Evolutionary conservation across 2,888 invertebrate genomes (phyloP).

Genomic region (Tromatobia lineatoria): DNA sequence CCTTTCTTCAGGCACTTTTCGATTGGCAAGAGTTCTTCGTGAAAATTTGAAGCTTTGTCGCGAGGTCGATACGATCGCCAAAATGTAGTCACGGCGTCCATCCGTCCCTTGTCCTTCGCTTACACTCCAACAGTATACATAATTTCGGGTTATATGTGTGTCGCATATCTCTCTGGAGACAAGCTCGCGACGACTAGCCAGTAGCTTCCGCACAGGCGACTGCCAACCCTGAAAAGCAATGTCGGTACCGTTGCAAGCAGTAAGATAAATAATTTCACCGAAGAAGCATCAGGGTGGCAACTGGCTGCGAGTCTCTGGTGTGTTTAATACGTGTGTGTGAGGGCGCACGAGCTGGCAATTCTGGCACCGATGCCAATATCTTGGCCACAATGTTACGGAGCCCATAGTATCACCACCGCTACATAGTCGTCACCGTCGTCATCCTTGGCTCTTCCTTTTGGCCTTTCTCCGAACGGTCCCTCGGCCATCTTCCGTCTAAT

Average conservation of each 20-base stretch:
- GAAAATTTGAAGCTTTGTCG: slow-evolving; percentile 25
- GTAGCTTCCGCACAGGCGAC: slow-evolving; percentile 51
- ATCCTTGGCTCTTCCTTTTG: slow-evolving; percentile 20
- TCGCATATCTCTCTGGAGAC: slow-evolving; percentile 34
- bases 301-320: slow-evolving; percentile 11
- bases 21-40: slow-evolving; percentile 30
- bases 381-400: slow-evolving; percentile 66
- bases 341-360: slow-evolving; percentile 60
- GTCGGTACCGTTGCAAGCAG: slow-evolving; percentile 62
- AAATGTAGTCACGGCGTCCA: slow-evolving; percentile 8
- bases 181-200: slow-evolving; percentile 14
- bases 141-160: slow-evolving; percentile 42
- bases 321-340: slow-evolving; percentile 28
- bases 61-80: slow-evolving; percentile 19
- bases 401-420: slow-evolving; percentile 51
- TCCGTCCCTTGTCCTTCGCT: slow-evolving; percentile 15
- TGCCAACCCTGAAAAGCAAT: slow-evolving; percentile 3
- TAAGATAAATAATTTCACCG: slow-evolving; percentile 75
- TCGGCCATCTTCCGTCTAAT: slow-evolving; percentile 55
- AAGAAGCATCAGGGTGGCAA: slow-evolving; percentile 70
- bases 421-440: slow-evolving; percentile 54
- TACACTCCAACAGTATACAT: slow-evolving; percentile 32
- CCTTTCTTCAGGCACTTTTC: slow-evolving; percentile 2
- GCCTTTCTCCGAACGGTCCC: slow-evolving; percentile 21
- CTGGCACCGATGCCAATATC: slow-evolving; percentile 77